Evolutionary conservation across 2,113 vertebrate genomes (phyloP).

Genomic region (Spea bombifrons): DNA sequence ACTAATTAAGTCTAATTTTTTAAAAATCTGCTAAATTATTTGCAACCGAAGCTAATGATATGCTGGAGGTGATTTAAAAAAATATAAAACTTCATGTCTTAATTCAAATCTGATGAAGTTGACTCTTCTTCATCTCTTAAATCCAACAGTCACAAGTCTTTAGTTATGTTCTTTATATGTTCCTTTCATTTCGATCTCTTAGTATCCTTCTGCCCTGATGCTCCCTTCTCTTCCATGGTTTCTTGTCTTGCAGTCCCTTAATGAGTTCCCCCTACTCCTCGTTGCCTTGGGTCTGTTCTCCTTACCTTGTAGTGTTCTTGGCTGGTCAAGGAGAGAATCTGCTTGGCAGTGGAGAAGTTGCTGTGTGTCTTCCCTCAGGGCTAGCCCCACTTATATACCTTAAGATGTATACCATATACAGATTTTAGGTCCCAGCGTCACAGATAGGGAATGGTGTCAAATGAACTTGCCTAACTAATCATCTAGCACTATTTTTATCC

Average conservation of each 20-base stretch:
- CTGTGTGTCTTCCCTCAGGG: constrained; percentile 48
- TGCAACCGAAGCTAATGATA: not conserved
- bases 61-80: not conserved
- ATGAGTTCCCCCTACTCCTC: not conserved
- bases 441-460: constrained; percentile 53
- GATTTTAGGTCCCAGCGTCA: constrained; percentile 58
- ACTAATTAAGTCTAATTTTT: not conserved
- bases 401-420: constrained; percentile 58
- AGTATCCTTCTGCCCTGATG: not conserved
- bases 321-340: constrained; percentile 38
- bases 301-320: constrained; percentile 58
- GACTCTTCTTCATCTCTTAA: not conserved
- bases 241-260: constrained; percentile 1
- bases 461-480: constrained; percentile 59
- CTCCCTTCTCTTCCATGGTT: not conserved
- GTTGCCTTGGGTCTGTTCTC: constrained; percentile 24
- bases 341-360: constrained; percentile 52
- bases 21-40: not conserved
- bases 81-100: too few relatives aligned
- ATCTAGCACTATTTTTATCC: constrained; percentile 64
- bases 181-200: not conserved
- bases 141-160: not conserved
- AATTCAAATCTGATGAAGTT: too few relatives aligned
- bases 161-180: not conserved
- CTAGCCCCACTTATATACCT: constrained; percentile 52